phyloP scores from a whole-genome alignment of 2,797 vertebrate species.

The Cottoperca gobio region DNA sequence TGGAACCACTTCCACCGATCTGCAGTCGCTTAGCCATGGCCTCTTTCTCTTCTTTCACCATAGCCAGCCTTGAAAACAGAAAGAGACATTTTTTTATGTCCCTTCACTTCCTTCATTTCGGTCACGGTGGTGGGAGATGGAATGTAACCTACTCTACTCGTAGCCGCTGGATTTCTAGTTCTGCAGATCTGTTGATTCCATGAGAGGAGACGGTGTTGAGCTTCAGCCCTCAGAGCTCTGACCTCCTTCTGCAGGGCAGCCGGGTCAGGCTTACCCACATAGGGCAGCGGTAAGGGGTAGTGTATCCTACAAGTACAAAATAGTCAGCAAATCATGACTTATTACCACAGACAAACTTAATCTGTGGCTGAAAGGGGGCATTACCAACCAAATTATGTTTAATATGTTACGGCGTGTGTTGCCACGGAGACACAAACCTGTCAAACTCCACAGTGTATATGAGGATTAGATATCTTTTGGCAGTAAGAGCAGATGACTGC shows the following conservation, averaged over 20 bases:
- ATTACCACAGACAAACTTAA: background rate
- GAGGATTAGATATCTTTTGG: slow-evolving; percentile 95
- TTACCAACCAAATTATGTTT: background rate
- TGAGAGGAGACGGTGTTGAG: slow-evolving; percentile 79
- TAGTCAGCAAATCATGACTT: background rate
- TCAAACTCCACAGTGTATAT: slow-evolving; percentile 98
- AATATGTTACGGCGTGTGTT: background rate
- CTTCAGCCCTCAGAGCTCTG: slow-evolving; percentile 87
- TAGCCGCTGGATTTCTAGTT: slow-evolving; percentile 86
- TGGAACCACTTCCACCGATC: slow-evolving; percentile 68
- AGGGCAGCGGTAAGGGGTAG: slow-evolving; percentile 93
- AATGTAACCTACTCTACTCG: slow-evolving; percentile 86
- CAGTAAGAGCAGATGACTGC: slow-evolving; percentile 86
- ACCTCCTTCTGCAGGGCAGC: slow-evolving; percentile 90
- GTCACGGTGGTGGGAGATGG: background rate
- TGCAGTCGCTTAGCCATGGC: slow-evolving; percentile 82
- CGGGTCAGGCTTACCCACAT: slow-evolving; percentile 92
- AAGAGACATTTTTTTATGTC: too few relatives aligned
- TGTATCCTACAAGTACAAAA: slow-evolving; percentile 86
- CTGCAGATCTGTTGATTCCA: slow-evolving; percentile 78
- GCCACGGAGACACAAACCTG: slow-evolving; percentile 82
- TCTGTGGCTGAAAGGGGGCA: background rate
- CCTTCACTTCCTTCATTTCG: background rate
- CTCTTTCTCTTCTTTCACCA: slow-evolving; percentile 87
- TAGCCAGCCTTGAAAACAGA: slow-evolving; percentile 80